Base-by-base conservation (phyloP, 2,113 vertebrate genomes). In the Tauraco erythrolophus region DNA sequence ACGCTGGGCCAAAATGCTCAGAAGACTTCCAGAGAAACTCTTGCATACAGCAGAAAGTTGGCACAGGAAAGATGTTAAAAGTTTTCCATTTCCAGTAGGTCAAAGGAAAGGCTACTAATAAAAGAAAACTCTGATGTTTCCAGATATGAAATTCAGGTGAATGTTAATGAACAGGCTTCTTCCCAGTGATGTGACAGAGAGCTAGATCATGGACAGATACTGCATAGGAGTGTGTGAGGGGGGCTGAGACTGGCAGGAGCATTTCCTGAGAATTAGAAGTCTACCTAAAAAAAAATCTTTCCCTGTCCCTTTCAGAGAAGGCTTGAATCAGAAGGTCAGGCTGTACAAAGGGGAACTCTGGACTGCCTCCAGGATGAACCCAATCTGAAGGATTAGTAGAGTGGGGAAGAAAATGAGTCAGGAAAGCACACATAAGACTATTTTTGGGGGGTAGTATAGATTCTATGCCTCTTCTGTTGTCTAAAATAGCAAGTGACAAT, bases 1-100 rank as follows among this genome's bases (percentile, higher is more conserved):
- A 39, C 0, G 0, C 14, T 61, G 12, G 25, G 46, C 30, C 39
- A 54, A 54, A 86, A 41, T 0, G 1, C n/a, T 68, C 30, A 17
- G n/a, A 61, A 60, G 8, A 17, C n/a, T 86, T 74, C 39, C 19
- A 61, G 46, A 80, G 16, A 45, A 80, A 60, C n/a, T 69, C 54
- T 28, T 60, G n/a, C 17, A 13, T 7, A 37, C 6, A 48, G 41
- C 4, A 56, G 46, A 68, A 56, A 7, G 25, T 31, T 75, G 53
- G 8, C 30, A 30, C 61, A 33, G 51, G 13, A 45, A 80, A 60
- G 19, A 27, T 60, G 28, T 48, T 74, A 60, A 57, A 74, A 5
- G 46, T n/a, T 61, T 68, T 54, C n/a, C 48, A 19, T 56, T 80
- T 80, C n/a, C 30, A 39, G 58, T 31, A 18, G 21, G 54, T 35